Conservation (phyloP, 2,888 invertebrate species). For the Chydorus sphaericus region DNA sequence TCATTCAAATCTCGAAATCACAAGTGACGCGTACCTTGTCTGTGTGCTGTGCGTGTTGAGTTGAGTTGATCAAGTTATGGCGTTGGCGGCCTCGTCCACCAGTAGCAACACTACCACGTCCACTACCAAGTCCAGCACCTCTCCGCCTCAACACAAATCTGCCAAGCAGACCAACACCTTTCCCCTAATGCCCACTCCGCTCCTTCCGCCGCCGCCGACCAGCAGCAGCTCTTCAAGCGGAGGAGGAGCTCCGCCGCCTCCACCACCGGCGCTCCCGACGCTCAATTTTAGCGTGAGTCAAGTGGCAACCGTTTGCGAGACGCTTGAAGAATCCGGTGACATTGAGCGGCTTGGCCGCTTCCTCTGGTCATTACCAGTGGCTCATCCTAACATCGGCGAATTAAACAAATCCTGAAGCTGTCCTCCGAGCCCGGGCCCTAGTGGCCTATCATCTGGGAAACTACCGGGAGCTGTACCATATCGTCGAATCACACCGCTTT, state of each 20-base stretch:
- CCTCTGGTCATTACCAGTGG: constrained; percentile 82
- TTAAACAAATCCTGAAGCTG: constrained; percentile 75
- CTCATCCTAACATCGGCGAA: constrained; percentile 65
- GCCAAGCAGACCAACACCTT: too few species aligned
- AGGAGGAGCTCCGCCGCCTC: not conserved
- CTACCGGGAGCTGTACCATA: constrained; percentile 74
- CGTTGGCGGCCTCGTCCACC: constrained; percentile 4
- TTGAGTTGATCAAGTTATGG: not conserved
- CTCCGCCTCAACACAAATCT: not conserved
- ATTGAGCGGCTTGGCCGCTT: constrained; percentile 76
- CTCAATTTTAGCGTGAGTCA: constrained; percentile 63
- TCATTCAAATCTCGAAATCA: too few species aligned
- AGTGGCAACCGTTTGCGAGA: constrained; percentile 84
- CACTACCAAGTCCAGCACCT: not conserved
- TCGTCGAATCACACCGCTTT: constrained; percentile 78
- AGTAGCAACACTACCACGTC: not conserved
- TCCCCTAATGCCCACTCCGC: not conserved
- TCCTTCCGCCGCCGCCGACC: not conserved
- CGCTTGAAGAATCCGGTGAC: constrained; percentile 87
- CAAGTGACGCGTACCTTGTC: not conserved
- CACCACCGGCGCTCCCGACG: constrained; percentile 48
- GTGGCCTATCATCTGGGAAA: constrained; percentile 83
- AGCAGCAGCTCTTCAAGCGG: not conserved
- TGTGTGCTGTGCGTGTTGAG: not conserved
- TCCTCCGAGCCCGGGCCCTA: constrained; percentile 67